Evolutionary conservation across 1,140 invertebrate species (phyloP), one percentile per base, ranked within the genome.

Genomic region (Drosophila leontia): DNA sequence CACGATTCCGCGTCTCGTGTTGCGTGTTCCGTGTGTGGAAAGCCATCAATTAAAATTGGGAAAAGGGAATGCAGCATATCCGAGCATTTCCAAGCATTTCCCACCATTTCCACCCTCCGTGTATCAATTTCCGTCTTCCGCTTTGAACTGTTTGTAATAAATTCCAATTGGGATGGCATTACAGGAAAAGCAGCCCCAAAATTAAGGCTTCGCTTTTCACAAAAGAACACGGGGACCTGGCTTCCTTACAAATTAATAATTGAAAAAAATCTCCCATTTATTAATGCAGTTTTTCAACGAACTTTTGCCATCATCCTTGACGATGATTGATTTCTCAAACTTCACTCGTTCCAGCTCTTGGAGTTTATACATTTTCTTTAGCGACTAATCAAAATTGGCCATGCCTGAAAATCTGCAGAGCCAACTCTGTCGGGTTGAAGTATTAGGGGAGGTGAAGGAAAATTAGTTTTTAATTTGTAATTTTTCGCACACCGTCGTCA

Each of bases 301-400:
- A 61, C 44, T 44, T 59, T 51, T 48, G 58, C 62, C 58, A 15
- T 23, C 44, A 48, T 58, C 45, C 71, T 57, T 81, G 78, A 90
- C 84, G 86, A 91, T 75, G 86, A 90, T 91, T 77, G 81, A 90
- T 90, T 90, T 87, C 75, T 56, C 13, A 35, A 32, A 35, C 59
- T 19, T 8, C 17, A 4, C 48, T 34, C 48, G 26, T 32, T 51
- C 48, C 29, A 19, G 13, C 34, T 56, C 48, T 44, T 50, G 26
- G 39, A 29, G 23, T 56, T 62, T 60, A 15, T 62, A 78, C 58
- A 67, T 75, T 67, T 67, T 44, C 45, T 60, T 51, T 62, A 81
- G 64, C 61, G 44, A 83, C 78, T 82, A 86, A 86, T 71, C 78
- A 82, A 87, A 77, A 90, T 84, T 90, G 67, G 74, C 67, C 64